A percentile compares a stretch with the other conserved stretches of the same genome.
These are phyloP conservation scores for Dicyrtomina minuta DNA, from an alignment of 2,888 invertebrate species.

Conservation along the genomic window DNA sequence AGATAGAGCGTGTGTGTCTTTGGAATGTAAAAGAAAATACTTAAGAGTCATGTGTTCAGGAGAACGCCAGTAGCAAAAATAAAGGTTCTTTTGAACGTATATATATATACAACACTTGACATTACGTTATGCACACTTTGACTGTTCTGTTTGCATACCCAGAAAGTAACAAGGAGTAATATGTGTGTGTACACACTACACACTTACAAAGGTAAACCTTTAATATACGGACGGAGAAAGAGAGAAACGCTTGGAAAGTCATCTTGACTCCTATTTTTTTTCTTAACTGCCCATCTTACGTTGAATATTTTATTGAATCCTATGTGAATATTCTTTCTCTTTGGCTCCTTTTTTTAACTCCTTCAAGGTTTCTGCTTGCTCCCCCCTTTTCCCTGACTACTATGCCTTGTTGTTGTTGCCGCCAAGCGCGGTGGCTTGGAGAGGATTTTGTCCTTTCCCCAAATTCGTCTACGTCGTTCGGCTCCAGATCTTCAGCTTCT, in stretches of 20 bases:
- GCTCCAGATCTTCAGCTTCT: too few species aligned
- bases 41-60: too few species aligned
- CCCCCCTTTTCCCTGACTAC: neutral
- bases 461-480: too few species aligned
- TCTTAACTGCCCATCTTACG: constrained; percentile 3
- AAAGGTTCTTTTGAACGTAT: too few species aligned
- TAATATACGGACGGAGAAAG: constrained; percentile 1
- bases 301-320: constrained; percentile 25
- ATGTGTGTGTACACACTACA: neutral
- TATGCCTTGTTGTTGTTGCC: neutral
- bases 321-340: neutral
- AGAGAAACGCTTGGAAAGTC: constrained; percentile 8
- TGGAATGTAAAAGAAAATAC: too few species aligned
- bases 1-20: too few species aligned
- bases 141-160: too few species aligned
- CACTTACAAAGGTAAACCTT: neutral
- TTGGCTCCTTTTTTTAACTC: neutral
- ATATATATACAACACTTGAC: too few species aligned
- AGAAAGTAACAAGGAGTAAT: too few species aligned
- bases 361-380: neutral
- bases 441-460: neutral
- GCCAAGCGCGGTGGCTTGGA: neutral
- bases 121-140: too few species aligned
- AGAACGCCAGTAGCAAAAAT: too few species aligned
- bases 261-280: constrained; percentile 2